Evolutionary conservation across 2,888 invertebrate species (phyloP), one percentile per base, ranked within the genome.

Genomic region (Eristalinus sepulchralis): DNA sequence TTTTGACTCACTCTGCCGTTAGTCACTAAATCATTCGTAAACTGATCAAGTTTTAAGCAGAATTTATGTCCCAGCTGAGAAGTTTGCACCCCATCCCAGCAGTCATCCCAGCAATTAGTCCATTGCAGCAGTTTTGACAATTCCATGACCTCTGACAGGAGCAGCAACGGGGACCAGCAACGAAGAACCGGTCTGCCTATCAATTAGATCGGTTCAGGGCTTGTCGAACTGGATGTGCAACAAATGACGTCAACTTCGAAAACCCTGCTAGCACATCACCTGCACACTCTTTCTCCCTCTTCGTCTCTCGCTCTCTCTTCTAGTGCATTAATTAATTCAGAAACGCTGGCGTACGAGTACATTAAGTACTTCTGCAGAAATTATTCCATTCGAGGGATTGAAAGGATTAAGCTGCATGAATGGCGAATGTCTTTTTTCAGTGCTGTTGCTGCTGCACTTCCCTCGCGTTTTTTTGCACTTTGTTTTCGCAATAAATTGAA

Each of bases 401-500:
- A 59, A 59, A 59, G 17, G 47, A 33, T 60, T 36, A 31, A 60
- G 64, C 39, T 59, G 55, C 17, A n/a, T 47, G 47, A 47, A 47
- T 47, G 78, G 22, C 34, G 63, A 47, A 64, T 59, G 64, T 36
- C 71, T 64, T 78, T 71, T 70, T 62, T 31, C 17, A 39, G 27
- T 36, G 24, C 13, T 10, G 55, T 24, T 72, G 60, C 62, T 10
- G 55, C 33, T 72, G 60, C 62, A 76, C 71, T 77, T 76, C 57
- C 72, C 34, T 36, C 57, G 22, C 24, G 57, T 13, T 71, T 76
- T 71, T 76, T 68, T 72, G 84, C 81, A 68, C 76, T 84, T 70
- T 80, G 57, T 72, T 72, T 84, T 84, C 22, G 80, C 84, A 81
- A 72, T 81, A 77, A 72, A 68, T 68, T 81, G 62, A 85, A 81